Evolutionary conservation across 2,113 vertebrate species (phyloP).

Genomic region (Muscicapa adusta): DNA sequence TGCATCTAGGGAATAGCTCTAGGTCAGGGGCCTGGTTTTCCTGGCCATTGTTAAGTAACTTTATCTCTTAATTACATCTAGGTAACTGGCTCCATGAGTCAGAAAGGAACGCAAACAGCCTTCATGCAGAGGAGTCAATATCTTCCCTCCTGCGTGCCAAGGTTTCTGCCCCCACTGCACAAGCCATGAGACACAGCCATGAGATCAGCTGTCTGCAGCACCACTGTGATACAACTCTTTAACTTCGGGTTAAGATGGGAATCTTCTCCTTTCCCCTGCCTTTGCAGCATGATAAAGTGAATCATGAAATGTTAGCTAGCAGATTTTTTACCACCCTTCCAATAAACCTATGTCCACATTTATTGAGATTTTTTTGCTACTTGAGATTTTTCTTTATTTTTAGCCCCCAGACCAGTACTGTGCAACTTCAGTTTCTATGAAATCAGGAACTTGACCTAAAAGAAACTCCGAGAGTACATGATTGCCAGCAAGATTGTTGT

Average conservation of each 20-base stretch:
- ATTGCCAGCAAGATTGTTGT: background rate
- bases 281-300: background rate
- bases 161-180: rapidly evolving
- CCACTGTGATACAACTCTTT: background rate
- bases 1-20: background rate
- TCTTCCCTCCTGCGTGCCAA: background rate
- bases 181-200: rapidly evolving
- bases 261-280: background rate
- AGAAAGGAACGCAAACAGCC: background rate
- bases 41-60: background rate
- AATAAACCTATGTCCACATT: background rate
- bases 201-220: background rate
- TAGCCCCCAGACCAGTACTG: background rate
- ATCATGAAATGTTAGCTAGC: background rate
- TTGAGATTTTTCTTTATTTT: background rate
- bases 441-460: background rate
- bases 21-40: background rate
- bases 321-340: background rate
- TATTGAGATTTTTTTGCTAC: background rate
- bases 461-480: background rate
- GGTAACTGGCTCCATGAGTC: background rate
- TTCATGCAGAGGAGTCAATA: background rate
- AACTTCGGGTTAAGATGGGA: background rate
- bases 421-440: background rate
- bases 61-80: background rate